Evolutionary conservation across 2,888 invertebrate species (phyloP), one percentile per base, ranked within the genome.

Genomic region (Abrostola tripartita): DNA sequence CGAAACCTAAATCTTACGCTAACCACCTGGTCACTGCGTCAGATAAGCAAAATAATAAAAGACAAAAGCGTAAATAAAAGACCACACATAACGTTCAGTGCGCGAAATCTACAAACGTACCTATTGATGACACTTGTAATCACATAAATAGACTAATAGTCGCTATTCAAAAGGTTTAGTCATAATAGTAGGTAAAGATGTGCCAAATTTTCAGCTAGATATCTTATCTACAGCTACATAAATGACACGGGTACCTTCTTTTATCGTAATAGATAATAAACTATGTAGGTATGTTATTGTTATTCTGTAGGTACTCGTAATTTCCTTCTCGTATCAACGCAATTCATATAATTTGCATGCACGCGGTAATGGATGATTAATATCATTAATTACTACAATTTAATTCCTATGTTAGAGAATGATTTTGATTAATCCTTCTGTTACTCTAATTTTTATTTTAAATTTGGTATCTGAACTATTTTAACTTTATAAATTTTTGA

Each of bases 231-330:
- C 37, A 36, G 24, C 50, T 58, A 56, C 60, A 49, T 11, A 63
- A 63, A 59, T 64, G 67, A 52, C 57, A 60, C 52, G 41, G 60
- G 52, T 58, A 42, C 12, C 35, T 49, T 37, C 40, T 58, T n/a
- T 52, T 62, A 79, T 79, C 72, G 53, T 12, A 38, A 10, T 41
- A 57, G 63, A 66, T 71, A 55, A 78, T 52, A 65, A 76, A 61
- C 37, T 37, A 24, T 50, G 41, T n/a, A n/a, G n/a, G n/a, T 49
- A 57, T 44, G 51, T 37, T 60, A 75, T 60, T 71, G 53, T 74
- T 63, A 51, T 68, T 63, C 47, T 49, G 36, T 37, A 14, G 14
- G 14, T 52, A 37, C 36, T 58, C 41, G 37, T 71, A 44, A 51
- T 58, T 58, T 70, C 50, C 61, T 61, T 58, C 44, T 24, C 44